Base-by-base conservation (phyloP, 2,888 invertebrate genomes). In the Agonum fuliginosum region DNA sequence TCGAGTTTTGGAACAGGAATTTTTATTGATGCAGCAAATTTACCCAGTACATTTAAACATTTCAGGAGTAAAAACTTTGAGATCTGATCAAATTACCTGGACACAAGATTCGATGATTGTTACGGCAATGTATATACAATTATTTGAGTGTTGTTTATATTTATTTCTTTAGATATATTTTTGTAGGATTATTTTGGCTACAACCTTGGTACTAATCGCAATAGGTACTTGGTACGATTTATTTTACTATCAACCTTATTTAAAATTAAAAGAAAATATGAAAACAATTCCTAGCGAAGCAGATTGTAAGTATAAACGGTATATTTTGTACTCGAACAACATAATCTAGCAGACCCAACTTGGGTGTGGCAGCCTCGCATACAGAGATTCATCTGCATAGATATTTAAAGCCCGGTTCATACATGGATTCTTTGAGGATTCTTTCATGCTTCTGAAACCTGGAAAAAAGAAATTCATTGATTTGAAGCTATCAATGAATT, bases 31-130 rank as follows among this genome's bases (percentile, higher is more conserved):
- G 5, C 85, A 85, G 20, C 82, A 86, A 2, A 81, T 87, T 0
- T 88, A 86, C 78, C 81, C 85, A 0, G 81, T 85, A 5, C 82
- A 86, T 79, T 84, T 88, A 43, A 80, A 80, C 19, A 81, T 88
- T 3, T 58, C 83, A 12, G 80, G 83, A 72, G 84, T 88, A 1
- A 84, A 83, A 81, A 80, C 84, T 78, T 78, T 88, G 70, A 75
- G 76, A 5, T 80, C 82, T 10, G 80, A 85, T 71, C 83, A 85
- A 78, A 78, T 82, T 17, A 79, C 80, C 65, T 85, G 87, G 84
- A 78, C 87, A 0, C 48, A 81, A 2, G 82, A 82, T 27, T 84
- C 85, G 2, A 84, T 84, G 74, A 82, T 84, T 0, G 84, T 87
- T 10, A 34, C 83, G 1, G 80, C 87, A 6, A 79, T 84, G 88